phyloP scores from a whole-genome alignment of 2,113 vertebrate species.

The Mastomys coucha region DNA sequence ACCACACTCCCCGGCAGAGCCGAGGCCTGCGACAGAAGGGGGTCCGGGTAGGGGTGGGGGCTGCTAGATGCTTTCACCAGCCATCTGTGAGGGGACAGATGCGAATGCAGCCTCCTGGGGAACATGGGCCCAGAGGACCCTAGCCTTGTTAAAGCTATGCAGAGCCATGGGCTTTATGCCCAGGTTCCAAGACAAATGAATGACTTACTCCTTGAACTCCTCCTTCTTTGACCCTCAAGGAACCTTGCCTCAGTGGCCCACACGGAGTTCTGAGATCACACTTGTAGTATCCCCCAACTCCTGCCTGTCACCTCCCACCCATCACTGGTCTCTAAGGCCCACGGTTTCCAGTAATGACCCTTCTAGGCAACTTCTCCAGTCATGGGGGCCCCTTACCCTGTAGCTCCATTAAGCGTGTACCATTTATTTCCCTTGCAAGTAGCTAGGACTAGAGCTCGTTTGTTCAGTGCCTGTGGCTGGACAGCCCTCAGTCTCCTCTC shows the following conservation, averaged over 20 bases:
- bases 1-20: conserved; percentile 62
- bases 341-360: not conserved
- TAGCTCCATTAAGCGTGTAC: not conserved
- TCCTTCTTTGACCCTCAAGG: not conserved
- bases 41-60: conserved; percentile 74
- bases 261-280: not conserved
- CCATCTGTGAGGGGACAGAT: conserved; percentile 80
- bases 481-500: not conserved
- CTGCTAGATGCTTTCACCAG: conserved; percentile 66
- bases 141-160: not conserved
- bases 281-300: no score
- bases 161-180: not conserved
- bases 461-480: not conserved
- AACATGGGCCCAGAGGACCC: conserved; percentile 54
- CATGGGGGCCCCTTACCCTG: not conserved
- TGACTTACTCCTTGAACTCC: not conserved
- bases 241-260: not conserved
- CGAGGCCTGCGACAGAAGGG: conserved; percentile 73
- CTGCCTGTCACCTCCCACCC: not conserved
- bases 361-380: not conserved
- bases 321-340: not conserved
- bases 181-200: not conserved
- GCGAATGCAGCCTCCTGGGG: conserved; percentile 54
- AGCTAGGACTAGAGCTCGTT: not conserved
- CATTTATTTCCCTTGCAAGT: not conserved